These are phyloP conservation scores for Hippolais icterina DNA, from an alignment of 2,113 vertebrate genomes.

Conservation along the genomic window DNA sequence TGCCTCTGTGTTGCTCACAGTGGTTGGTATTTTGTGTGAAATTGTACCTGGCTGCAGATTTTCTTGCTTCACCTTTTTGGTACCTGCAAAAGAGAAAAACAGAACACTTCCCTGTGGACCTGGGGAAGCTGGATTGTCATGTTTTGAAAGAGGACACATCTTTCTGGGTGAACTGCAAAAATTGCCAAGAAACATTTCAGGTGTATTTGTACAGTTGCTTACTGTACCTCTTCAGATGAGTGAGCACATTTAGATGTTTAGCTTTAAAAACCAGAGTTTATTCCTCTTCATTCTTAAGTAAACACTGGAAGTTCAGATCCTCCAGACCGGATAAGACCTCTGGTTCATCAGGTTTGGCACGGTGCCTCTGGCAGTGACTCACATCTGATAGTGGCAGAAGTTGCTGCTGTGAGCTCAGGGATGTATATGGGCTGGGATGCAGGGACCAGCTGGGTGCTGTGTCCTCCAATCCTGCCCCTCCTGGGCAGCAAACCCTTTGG, in stretches of 20 bases:
- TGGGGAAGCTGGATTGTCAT: neutral
- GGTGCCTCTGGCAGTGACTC: conserved; percentile 49
- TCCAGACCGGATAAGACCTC: conserved; percentile 33
- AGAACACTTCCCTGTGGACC: neutral
- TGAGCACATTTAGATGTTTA: conserved; percentile 66
- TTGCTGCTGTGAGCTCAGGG: neutral
- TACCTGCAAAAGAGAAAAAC: neutral
- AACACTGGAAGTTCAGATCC: conserved; percentile 53
- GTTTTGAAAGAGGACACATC: neutral
- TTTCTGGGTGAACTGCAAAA: conserved; percentile 15
- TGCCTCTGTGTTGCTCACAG: neutral
- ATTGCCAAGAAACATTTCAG: conserved; percentile 42
- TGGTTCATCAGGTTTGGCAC: conserved; percentile 24
- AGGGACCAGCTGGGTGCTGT: neutral
- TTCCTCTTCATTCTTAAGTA: conserved; percentile 66
- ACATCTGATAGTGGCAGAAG: conserved; percentile 10
- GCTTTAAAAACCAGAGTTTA: conserved; percentile 64
- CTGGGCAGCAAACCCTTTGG: neutral
- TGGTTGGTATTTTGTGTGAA: neutral
- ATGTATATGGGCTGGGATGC: neutral
- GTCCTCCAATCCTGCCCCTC: neutral
- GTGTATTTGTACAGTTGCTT: conserved; percentile 60
- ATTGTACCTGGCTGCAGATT: neutral
- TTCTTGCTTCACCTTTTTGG: neutral
- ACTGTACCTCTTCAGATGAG: conserved; percentile 46